Evolutionary conservation across 2,113 vertebrate species (phyloP).

Genomic region (Struthidea cinerea): DNA sequence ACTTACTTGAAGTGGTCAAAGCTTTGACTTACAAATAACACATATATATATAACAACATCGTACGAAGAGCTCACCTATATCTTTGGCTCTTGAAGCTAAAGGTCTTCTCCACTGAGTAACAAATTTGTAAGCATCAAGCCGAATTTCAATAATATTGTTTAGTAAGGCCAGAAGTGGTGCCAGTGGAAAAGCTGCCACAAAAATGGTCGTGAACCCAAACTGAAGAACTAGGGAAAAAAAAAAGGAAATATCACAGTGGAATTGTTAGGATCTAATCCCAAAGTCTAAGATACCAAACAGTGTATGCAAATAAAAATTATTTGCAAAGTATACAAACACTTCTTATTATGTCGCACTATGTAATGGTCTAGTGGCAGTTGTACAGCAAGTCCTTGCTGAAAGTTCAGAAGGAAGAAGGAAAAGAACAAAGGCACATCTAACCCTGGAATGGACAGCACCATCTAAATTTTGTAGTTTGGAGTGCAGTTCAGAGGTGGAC

Average conservation of each 20-base stretch:
- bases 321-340: background rate
- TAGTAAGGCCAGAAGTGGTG: conserved; percentile 90
- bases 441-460: background rate
- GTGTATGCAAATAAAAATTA: background rate
- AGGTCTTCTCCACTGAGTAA: conserved; percentile 92
- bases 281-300: background rate
- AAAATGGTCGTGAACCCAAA: conserved; percentile 98
- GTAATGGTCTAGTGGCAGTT: background rate
- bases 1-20: background rate
- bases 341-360: background rate
- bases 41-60: background rate
- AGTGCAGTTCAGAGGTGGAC: background rate
- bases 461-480: background rate
- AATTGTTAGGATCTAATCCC: background rate
- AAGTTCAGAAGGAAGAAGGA: background rate
- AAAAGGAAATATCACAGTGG: background rate
- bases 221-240: conserved; percentile 80
- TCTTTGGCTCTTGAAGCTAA: conserved; percentile 94
- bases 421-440: background rate
- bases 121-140: conserved; percentile 95
- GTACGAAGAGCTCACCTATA: conserved; percentile 78
- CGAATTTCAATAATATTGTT: conserved; percentile 98
- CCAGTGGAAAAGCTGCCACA: conserved; percentile 94
- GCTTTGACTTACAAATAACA: background rate
- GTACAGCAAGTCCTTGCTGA: background rate